Conservation (phyloP, 2,888 invertebrate species). For the Herminia tarsipennalis region DNA sequence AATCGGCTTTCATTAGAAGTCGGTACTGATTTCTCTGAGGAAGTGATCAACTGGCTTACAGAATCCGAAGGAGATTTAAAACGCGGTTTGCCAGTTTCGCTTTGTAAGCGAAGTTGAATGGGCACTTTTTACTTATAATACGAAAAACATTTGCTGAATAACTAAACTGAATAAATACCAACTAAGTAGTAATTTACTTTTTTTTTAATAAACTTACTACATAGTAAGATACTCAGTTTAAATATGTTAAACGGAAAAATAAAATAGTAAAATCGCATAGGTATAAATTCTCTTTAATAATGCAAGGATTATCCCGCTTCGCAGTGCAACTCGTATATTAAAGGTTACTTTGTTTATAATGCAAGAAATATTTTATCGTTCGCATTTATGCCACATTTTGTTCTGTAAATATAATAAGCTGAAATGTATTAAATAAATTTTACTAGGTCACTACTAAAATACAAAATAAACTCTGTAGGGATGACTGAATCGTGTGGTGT, state of each 20-base stretch:
- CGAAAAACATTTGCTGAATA: background rate
- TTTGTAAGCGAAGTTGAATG: slow-evolving; percentile 29
- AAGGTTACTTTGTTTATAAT: slow-evolving; percentile 1
- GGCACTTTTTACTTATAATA: slow-evolving; percentile 19
- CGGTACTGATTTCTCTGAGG: slow-evolving; percentile 55
- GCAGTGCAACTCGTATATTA: slow-evolving; percentile 3
- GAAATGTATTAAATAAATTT: no score
- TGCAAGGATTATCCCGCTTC: background rate
- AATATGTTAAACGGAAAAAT: background rate
- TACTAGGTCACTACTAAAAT: no score
- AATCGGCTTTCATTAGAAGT: slow-evolving; percentile 61
- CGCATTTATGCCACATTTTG: background rate
- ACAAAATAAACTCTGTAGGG: no score
- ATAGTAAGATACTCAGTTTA: background rate
- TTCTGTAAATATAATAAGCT: slow-evolving; percentile 1
- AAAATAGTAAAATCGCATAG: background rate
- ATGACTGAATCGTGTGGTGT: no score
- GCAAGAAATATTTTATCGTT: background rate
- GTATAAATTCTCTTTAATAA: background rate
- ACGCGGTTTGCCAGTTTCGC: slow-evolving; percentile 40
- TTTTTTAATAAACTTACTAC: no score
- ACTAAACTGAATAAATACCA: no score
- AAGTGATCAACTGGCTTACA: slow-evolving; percentile 53
- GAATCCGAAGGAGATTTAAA: slow-evolving; percentile 51
- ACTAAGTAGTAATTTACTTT: no score